Evolutionary conservation across 2,888 invertebrate genomes (phyloP).

Genomic region (Tortrix viridana): DNA sequence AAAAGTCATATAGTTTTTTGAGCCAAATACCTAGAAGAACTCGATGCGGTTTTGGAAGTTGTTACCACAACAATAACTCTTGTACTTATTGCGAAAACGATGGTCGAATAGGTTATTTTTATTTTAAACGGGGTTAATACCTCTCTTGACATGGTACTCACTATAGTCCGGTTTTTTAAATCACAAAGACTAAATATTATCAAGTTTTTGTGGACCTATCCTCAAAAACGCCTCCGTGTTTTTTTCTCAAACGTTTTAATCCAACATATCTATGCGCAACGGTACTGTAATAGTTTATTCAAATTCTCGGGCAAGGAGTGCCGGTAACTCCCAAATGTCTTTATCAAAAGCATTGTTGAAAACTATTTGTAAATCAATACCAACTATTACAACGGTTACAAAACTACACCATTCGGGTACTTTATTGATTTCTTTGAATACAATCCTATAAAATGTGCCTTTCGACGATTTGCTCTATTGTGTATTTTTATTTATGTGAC

Average conservation of each 20-base stretch:
- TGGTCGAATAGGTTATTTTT: too few species aligned
- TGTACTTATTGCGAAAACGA: too few species aligned
- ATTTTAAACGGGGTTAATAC: too few species aligned
- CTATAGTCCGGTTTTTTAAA: too few species aligned
- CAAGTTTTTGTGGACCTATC: neutral
- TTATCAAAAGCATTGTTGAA: slow-evolving; percentile 62
- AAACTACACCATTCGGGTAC: slow-evolving; percentile 19
- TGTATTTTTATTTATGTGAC: slow-evolving; percentile 23
- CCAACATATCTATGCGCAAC: slow-evolving; percentile 25
- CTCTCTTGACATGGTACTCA: too few species aligned
- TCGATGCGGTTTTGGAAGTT: too few species aligned
- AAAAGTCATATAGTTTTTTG: too few species aligned
- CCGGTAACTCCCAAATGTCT: slow-evolving; percentile 55
- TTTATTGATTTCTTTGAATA: slow-evolving; percentile 21
- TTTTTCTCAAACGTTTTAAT: neutral
- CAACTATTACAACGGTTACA: slow-evolving; percentile 14
- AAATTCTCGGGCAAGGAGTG: slow-evolving; percentile 17
- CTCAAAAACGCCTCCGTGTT: slow-evolving; percentile 7
- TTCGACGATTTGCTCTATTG: slow-evolving; percentile 26
- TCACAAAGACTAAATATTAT: too few species aligned
- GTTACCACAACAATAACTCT: too few species aligned
- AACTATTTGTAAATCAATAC: slow-evolving; percentile 42
- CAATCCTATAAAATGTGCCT: slow-evolving; percentile 13
- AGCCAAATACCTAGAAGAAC: too few species aligned
- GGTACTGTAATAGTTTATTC: slow-evolving; percentile 24